Conservation (phyloP, 2,113 vertebrate species). For the Corythaixoides concolor region DNA sequence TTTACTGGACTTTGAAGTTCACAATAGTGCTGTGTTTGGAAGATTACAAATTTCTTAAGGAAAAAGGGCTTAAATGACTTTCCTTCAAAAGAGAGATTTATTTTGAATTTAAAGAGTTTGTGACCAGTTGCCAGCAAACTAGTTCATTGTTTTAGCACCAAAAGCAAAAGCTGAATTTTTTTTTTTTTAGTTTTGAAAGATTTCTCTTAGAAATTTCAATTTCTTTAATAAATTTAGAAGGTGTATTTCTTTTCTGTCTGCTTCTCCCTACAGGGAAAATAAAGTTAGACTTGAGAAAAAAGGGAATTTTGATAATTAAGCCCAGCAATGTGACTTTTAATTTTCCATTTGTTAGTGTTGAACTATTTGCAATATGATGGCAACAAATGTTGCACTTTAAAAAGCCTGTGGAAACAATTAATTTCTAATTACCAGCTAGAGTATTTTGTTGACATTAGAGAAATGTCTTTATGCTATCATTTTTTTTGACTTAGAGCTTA, state of each 20-base stretch:
- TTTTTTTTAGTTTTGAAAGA: background rate
- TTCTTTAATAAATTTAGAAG: background rate
- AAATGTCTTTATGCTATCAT: conserved; percentile 61
- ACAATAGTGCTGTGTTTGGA: background rate
- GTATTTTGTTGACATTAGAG: conserved; percentile 69
- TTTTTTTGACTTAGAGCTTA: conserved; percentile 66
- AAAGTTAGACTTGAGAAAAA: background rate
- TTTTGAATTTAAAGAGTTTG: background rate
- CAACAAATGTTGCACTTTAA: conserved; percentile 50
- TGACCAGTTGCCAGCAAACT: background rate
- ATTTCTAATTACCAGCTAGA: conserved; percentile 55
- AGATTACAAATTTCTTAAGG: background rate
- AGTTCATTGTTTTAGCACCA: background rate
- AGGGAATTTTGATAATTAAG: background rate
- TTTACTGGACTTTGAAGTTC: background rate
- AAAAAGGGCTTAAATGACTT: background rate
- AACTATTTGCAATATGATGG: background rate
- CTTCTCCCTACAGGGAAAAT: conserved; percentile 9
- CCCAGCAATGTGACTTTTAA: background rate
- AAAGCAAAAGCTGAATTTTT: background rate
- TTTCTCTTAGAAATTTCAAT: background rate
- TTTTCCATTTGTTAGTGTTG: conserved; percentile 11
- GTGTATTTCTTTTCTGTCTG: background rate
- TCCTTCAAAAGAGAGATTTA: background rate
- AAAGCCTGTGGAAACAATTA: conserved; percentile 61